These are phyloP conservation scores for Apis dorsata DNA, from an alignment of 1,140 invertebrate species.

Conservation along the genomic window DNA sequence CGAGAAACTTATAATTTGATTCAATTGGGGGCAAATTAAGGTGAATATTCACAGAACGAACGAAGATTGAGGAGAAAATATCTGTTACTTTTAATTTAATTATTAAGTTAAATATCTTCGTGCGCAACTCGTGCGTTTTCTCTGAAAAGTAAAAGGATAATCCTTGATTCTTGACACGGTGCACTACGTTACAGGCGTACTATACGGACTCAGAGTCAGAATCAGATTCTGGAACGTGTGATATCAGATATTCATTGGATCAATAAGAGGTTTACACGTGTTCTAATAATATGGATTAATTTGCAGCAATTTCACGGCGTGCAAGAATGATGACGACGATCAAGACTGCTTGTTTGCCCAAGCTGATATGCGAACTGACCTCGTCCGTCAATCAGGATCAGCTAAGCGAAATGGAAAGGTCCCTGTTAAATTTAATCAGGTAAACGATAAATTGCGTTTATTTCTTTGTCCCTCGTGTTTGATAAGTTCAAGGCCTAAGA, in stretches of 20 bases:
- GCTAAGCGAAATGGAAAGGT: constrained; percentile 86
- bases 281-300: constrained; percentile 24
- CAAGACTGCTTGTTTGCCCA: constrained; percentile 85
- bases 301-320: constrained; percentile 69
- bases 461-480: no score
- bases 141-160: no score
- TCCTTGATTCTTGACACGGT: no score
- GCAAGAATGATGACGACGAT: constrained; percentile 79
- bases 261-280: background rate
- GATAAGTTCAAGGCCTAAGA: background rate
- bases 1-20: no score
- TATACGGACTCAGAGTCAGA: no score
- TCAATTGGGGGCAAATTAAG: background rate
- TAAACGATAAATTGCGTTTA: constrained; percentile 70
- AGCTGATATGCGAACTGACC: constrained; percentile 88
- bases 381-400: constrained; percentile 83
- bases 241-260: background rate
- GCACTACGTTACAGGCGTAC: no score
- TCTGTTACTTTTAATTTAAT: no score
- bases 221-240: no score
- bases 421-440: constrained; percentile 86
- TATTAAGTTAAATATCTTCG: no score
- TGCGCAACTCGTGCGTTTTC: no score
- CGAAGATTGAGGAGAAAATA: background rate
- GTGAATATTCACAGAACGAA: background rate